Base-by-base conservation (phyloP, 2,888 invertebrate genomes). In the Shargacucullia verbasci region DNA sequence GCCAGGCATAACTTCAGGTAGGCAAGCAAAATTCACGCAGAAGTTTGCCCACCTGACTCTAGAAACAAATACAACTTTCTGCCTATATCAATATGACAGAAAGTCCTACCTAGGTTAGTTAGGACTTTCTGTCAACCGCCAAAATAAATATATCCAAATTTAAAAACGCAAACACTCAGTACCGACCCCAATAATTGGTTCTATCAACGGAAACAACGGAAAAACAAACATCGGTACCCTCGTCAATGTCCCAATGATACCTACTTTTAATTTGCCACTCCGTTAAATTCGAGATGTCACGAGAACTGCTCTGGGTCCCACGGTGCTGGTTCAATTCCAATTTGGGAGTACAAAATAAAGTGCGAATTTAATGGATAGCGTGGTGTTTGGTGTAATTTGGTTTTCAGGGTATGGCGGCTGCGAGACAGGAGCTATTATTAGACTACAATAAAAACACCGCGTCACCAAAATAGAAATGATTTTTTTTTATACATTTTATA, bases 231-330 rank as follows among this genome's bases (percentile, higher is more conserved):
- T 65, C 44, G 50, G 54, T 70, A 85, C 86, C 88, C 83, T 86
- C 76, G 80, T 88, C 88, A 87, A 80, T 82, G 88, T 87, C 87
- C 70, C 59, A 70, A 67, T 78, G 79, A 82, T 83, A 77, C 73
- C 78, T 80, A 78, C 84, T 85, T 87, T 86, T 86, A 87, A 88
- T 87, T 87, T 84, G 81, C 79, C 83, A 84, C 74, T 82, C 80
- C 81, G 82, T 82, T 87, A 80, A 84, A 83, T 76, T 80, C 72
- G 53, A 70, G 62, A 75, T 79, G 79, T 80, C 83, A 76, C 76
- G 75, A 72, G 73, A 65, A 70, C 73, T 74, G 68, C 50, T 10
- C 8, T 4, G 7, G 53, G 50, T 12, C 5, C 10, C 64, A 55
- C 60, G 70, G 60, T 71, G 66, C 72, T 55, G 70, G 74, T 74